A percentile compares a stretch with the other conserved stretches of the same genome.
These are phyloP conservation scores for Micronycteris hirsuta DNA, from an alignment of 2,113 vertebrate species.

Conservation along the genomic window DNA sequence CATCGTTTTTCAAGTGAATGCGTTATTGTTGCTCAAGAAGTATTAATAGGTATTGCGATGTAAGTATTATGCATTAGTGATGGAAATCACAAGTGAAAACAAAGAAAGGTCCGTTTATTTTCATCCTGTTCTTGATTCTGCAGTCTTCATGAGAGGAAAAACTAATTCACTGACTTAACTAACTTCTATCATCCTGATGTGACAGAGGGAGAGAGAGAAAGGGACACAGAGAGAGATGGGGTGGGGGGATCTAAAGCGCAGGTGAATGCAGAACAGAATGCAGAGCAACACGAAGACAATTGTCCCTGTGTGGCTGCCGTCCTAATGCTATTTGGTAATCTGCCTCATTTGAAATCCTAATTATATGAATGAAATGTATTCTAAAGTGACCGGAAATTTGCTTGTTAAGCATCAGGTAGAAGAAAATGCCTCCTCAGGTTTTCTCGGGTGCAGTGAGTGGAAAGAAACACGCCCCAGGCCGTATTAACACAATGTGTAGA, in stretches of 20 bases:
- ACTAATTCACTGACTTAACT: conserved; percentile 15
- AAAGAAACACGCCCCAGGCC: conserved; percentile 76
- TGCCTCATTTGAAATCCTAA: conserved; percentile 65
- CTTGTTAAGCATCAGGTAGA: conserved; percentile 74
- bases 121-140: not conserved
- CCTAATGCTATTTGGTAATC: conserved; percentile 53
- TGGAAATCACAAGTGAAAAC: not conserved
- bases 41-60: no score
- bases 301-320: not conserved
- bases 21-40: not conserved
- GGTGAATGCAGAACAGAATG: not conserved
- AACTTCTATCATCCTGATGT: not conserved
- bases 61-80: not conserved
- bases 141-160: not conserved
- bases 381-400: conserved; percentile 75
- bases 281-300: not conserved
- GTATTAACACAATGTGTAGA: conserved; percentile 79
- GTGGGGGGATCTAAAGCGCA: not conserved
- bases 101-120: not conserved
- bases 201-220: not conserved
- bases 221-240: not conserved
- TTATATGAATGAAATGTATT: conserved; percentile 63
- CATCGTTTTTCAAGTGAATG: not conserved
- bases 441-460: conserved; percentile 46
- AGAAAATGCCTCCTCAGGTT: conserved; percentile 42